phyloP scores from a whole-genome alignment of 37 sponge, comb jelly and placozoan genomes.

The Theonella swinhoei region DNA sequence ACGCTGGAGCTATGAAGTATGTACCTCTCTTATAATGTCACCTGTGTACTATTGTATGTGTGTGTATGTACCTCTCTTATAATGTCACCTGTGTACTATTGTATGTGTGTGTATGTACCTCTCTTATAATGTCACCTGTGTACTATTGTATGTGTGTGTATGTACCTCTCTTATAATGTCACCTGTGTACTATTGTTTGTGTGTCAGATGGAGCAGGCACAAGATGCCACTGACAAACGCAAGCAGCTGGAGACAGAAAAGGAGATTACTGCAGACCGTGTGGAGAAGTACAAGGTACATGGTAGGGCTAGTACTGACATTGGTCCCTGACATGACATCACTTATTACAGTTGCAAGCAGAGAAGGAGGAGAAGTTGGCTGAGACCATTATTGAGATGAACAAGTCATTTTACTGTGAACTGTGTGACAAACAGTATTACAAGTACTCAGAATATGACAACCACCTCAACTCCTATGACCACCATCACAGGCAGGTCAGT shows the following conservation, averaged over 20 bases:
- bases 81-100: not conserved
- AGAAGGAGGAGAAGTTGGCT: slow-evolving; percentile 49
- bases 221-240: slow-evolving; percentile 86
- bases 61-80: slow-evolving; percentile 25
- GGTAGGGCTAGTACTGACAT: not conserved
- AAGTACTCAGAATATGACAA: slow-evolving; percentile 91
- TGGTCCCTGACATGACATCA: not conserved
- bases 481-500: slow-evolving; percentile 87
- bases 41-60: not conserved
- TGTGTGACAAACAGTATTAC: slow-evolving; percentile 89
- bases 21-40: not conserved
- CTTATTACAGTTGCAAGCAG: slow-evolving; percentile 14
- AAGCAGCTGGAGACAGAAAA: slow-evolving; percentile 84
- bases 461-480: slow-evolving; percentile 93
- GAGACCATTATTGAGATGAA: slow-evolving; percentile 65
- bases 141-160: not conserved
- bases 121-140: not conserved
- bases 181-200: not conserved
- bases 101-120: slow-evolving; percentile 32
- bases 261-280: slow-evolving; percentile 71
- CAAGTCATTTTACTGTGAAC: slow-evolving; percentile 86
- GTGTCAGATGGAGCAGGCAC: slow-evolving; percentile 78
- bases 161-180: not conserved
- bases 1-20: slow-evolving; percentile 76
- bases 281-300: slow-evolving; percentile 68